Evolutionary conservation across 1,140 invertebrate species (phyloP), one percentile per base, ranked within the genome.

Genomic region (Zaprionus kolodkinae): DNA sequence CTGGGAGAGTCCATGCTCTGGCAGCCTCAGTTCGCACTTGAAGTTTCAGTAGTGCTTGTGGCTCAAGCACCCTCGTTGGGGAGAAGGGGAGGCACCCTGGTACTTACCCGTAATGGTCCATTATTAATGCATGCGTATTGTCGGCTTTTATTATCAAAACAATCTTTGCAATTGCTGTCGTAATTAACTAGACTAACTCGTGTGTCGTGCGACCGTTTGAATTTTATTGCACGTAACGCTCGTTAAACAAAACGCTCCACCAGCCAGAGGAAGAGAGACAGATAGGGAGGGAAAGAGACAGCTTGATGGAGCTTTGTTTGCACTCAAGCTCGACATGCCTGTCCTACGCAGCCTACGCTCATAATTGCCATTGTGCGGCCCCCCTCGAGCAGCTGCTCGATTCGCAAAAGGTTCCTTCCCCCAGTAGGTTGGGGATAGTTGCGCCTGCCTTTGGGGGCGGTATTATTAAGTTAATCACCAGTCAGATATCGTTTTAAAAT

Each of bases 401-500:
- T n/a, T n/a, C n/a, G n/a, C n/a, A n/a, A n/a, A n/a, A n/a, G n/a
- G n/a, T n/a, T n/a, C n/a, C n/a, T n/a, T n/a, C n/a, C n/a, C n/a
- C n/a, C n/a, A 5, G 17, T 1, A 6, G 9, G 27, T n/a, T 1
- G 30, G 38, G 35, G 27, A 21, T 27, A 36, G 12, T 48, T 35
- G 40, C 6, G 6, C 40, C 13, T 7, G 13, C 6, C 3, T 43
- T 38, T 43, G 15, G 6, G 59, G 36, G 4, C 3, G 7, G 21
- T 38, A 10, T 60, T 40, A 30, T 73, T 69, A 35, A 68, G 64
- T 60, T 45, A 67, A 72, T 60, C 30, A 40, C 27, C 6, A 30
- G 27, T 54, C 30, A 48, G 54, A 57, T 71, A 61, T 76, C 45
- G 62, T 76, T 88, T 89, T 89, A 79, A 90, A 90, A 89, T 89